phyloP scores from a whole-genome alignment of 2,797 vertebrate species.

The Falco concolor region DNA sequence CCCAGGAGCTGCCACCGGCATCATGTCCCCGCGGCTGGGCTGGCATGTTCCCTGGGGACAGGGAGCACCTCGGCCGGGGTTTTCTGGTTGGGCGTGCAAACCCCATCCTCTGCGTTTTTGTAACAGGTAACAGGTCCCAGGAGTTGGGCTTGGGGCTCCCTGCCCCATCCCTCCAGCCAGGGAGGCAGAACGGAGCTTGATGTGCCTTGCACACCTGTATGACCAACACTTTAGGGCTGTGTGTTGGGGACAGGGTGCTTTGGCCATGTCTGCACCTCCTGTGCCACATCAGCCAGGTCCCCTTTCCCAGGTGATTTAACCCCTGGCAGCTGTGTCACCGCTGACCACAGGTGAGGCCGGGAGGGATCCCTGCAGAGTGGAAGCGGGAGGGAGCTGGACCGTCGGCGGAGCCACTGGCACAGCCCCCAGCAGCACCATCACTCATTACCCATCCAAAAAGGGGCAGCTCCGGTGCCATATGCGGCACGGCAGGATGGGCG shows the following conservation, averaged over 20 bases:
- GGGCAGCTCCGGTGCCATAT: neutral
- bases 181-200: neutral
- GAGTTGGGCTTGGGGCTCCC: neutral
- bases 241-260: neutral
- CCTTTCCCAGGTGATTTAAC: neutral
- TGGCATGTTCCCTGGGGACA: accelerated
- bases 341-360: accelerated
- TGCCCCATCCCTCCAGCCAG: neutral
- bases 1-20: accelerated
- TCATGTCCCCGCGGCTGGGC: neutral
- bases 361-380: too few species aligned
- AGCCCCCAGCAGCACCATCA: neutral
- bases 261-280: neutral
- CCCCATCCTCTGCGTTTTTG: neutral
- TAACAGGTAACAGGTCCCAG: accelerated
- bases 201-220: too few species aligned
- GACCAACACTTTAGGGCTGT: accelerated
- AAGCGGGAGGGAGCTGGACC: neutral
- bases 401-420: accelerated
- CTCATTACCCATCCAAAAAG: accelerated
- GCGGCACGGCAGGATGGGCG: accelerated
- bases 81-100: neutral
- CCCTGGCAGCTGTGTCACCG: too few species aligned
- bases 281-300: accelerated
- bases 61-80: neutral